A percentile compares a stretch with the other conserved stretches of the same genome.
These are phyloP conservation scores for Genyomyrus donnyi DNA, from an alignment of 2,113 vertebrate genomes.

Conservation along the genomic window DNA sequence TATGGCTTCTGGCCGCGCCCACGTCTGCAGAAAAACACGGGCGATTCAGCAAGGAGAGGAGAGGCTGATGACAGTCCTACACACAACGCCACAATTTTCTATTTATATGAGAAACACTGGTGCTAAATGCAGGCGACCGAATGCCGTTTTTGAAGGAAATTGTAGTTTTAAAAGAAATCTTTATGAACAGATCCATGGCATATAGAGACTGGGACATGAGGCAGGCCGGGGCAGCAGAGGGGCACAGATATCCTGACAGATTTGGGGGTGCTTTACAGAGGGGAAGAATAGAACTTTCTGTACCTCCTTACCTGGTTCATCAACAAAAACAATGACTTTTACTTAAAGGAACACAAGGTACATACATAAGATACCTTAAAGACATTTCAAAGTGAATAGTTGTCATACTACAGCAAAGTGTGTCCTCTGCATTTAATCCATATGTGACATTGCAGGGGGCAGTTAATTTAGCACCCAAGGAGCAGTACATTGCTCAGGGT, in stretches of 20 bases:
- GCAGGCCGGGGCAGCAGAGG: neutral
- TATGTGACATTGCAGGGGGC: no score
- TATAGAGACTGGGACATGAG: neutral
- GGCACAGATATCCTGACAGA: neutral
- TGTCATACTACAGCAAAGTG: no score
- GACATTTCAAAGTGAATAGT: neutral
- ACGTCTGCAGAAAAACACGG: constrained; percentile 36
- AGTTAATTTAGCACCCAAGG: no score
- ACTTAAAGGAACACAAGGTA: neutral
- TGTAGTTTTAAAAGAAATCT: neutral
- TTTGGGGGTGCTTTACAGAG: neutral
- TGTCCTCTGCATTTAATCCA: no score
- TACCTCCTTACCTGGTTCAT: neutral
- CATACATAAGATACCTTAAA: neutral
- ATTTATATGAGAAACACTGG: neutral
- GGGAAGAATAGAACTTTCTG: neutral
- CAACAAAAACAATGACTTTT: neutral
- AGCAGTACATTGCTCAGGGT: no score
- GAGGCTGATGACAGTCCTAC: neutral
- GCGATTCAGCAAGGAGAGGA: neutral
- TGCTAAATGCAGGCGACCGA: neutral
- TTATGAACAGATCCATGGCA: neutral
- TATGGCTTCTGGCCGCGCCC: constrained; percentile 47
- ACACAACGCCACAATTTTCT: neutral
- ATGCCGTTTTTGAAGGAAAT: neutral